Conservation (phyloP, 2,113 vertebrate genomes). For the Etheostoma spectabile region DNA sequence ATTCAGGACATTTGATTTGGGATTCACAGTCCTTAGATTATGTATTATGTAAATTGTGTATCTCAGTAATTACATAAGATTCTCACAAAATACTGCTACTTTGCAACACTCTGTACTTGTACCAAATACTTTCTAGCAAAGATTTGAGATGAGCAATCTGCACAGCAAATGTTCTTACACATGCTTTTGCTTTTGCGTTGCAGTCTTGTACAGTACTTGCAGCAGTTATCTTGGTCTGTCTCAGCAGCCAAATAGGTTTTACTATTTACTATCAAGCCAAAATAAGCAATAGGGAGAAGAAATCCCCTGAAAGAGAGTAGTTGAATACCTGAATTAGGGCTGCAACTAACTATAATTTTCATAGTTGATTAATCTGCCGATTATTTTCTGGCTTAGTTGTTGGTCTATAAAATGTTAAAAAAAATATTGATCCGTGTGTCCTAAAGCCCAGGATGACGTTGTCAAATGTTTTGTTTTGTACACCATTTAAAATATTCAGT, state of each 20-base stretch:
- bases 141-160: no score
- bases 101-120: no score
- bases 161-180: not conserved
- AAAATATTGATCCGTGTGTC: no score
- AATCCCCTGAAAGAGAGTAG: not conserved
- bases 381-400: no score
- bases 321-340: not conserved
- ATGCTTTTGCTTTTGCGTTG: not conserved
- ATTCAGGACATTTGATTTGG: not conserved
- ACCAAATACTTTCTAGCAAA: no score
- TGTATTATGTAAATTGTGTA: not conserved
- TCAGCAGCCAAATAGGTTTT: constrained; percentile 19
- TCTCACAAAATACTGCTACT: not conserved
- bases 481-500: no score
- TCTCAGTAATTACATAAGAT: not conserved
- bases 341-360: no score
- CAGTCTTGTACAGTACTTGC: not conserved
- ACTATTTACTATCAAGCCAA: not conserved
- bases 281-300: not conserved
- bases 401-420: no score
- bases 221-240: not conserved
- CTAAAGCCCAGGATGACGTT: no score
- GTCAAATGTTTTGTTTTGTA: no score
- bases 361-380: no score
- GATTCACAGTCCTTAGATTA: not conserved